A percentile compares a stretch with the other conserved stretches of the same genome.
Conservation (phyloP, 1,140 invertebrate species). For the Choristoneura fumiferana region DNA sequence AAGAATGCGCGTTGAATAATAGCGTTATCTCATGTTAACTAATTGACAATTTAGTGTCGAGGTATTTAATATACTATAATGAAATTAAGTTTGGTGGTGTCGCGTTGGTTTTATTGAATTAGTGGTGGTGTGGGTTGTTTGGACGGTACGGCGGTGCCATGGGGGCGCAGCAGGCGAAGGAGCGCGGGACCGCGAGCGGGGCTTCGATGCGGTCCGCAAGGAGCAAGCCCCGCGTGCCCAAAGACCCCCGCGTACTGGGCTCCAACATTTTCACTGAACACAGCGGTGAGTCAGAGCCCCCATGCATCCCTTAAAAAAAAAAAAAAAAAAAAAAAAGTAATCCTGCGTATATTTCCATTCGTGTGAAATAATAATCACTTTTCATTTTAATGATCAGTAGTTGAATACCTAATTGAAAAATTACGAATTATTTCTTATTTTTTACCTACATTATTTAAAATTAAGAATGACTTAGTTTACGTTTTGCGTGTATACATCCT, state of each 20-base stretch:
- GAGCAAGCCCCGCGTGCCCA: slow-evolving; percentile 84
- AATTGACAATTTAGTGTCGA: slow-evolving; percentile 6
- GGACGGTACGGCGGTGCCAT: slow-evolving; percentile 71
- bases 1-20: slow-evolving; percentile 12
- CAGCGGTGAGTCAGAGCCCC: slow-evolving; percentile 84
- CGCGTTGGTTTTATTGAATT: slow-evolving; percentile 60
- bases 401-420: not conserved
- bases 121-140: slow-evolving; percentile 31
- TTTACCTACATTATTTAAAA: not conserved
- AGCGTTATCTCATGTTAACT: not conserved
- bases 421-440: not conserved
- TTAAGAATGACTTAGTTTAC: too few species aligned
- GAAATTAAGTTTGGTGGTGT: slow-evolving; percentile 38
- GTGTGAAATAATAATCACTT: not conserved
- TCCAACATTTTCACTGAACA: slow-evolving; percentile 95
- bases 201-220: slow-evolving; percentile 82
- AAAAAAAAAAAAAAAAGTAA: not conserved
- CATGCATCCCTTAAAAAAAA: slow-evolving; percentile 2
- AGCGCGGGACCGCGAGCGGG: slow-evolving; percentile 83
- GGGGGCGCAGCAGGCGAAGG: slow-evolving; percentile 94
- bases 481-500: too few species aligned
- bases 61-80: slow-evolving; percentile 13
- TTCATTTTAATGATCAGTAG: not conserved
- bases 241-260: slow-evolving; percentile 88
- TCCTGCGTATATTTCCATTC: not conserved